Base-by-base conservation (phyloP, 1,140 invertebrate genomes). In the Aphaenogaster floridana region DNA sequence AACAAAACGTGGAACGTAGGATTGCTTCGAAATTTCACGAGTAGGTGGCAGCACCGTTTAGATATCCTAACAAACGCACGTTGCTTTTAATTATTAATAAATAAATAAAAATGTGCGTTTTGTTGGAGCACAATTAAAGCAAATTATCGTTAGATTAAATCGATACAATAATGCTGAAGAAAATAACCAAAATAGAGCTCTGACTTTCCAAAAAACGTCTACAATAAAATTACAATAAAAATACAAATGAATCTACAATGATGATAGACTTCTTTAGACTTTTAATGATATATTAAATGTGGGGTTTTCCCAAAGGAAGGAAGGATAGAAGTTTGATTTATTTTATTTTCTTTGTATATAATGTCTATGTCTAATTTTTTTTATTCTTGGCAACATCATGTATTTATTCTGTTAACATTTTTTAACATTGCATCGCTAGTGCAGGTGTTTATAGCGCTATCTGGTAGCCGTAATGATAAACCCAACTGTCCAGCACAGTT, bases 381-480 rank as follows among this genome's bases (percentile, higher is more conserved):
- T 28, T 48, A 34, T 71, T 48, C 6, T 34, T 50, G 68, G 9
- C 7, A 34, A 1, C 39, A 0, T 64, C 8, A 4, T 28, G 5
- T 9, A 39, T 72, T 34, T 15, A 13, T 52, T 52, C 0, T 50
- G 34, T 36, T 34, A 13, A 72, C 54, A 17, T 72, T 50, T 34
- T 72, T 28, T 36, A 15, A 36, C 13, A n/a, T 54, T 36, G 48
- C 15, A 36, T 11, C 0, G 17, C 17, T 54, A n/a, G 11, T 54
- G 17, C 50, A 54, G 48, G 50, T 52, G 50, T 54, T 54, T n/a
- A n/a, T 5, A 74, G 71, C 71, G 71, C 71, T 54, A 74, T 74
- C 71, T 74, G 48, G 28, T 11, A 34, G 28, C 34, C 7, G 15
- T n/a, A 54, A 54, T 48, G 15, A 15, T 36, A 50, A 52, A 17